A percentile compares a stretch with the other conserved stretches of the same genome.
Conservation (phyloP, 2,113 vertebrate genomes). For the Dipodomys spectabilis region DNA sequence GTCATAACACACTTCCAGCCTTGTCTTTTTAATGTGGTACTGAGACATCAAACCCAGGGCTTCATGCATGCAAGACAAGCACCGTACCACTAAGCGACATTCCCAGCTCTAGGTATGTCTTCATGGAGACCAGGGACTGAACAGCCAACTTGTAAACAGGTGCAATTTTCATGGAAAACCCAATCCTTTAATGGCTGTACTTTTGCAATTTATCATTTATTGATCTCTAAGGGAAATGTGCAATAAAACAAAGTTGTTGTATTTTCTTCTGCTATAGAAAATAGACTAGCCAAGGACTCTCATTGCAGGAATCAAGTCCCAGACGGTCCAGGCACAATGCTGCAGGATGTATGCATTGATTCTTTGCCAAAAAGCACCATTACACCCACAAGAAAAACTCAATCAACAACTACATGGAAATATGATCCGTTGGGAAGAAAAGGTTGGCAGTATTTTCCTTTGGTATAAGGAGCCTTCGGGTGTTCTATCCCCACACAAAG, state of each 20-base stretch:
- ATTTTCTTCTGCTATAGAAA: conserved; percentile 2
- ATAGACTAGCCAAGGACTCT: conserved; percentile 29
- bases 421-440: not conserved
- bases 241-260: not conserved
- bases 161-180: conserved; percentile 15
- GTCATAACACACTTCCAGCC: too few relatives aligned
- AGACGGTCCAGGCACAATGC: not conserved
- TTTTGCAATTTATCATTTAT: conserved; percentile 52
- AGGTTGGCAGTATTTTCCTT: not conserved
- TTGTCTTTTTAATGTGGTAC: too few relatives aligned
- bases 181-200: conserved; percentile 14
- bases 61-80: too few relatives aligned
- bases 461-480: not conserved
- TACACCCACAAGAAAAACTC: too few relatives aligned
- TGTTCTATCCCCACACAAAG: not conserved
- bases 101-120: not conserved
- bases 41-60: too few relatives aligned
- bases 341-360: not conserved
- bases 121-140: not conserved
- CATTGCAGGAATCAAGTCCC: not conserved
- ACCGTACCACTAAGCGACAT: too few relatives aligned
- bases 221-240: conserved; percentile 48
- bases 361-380: not conserved
- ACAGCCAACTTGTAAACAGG: not conserved
- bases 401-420: too few relatives aligned